A percentile compares a stretch with the other conserved stretches of the same genome.
These are phyloP conservation scores for Miopithecus talapoin DNA, from an alignment of 2,797 vertebrate species.

Conservation along the genomic window DNA sequence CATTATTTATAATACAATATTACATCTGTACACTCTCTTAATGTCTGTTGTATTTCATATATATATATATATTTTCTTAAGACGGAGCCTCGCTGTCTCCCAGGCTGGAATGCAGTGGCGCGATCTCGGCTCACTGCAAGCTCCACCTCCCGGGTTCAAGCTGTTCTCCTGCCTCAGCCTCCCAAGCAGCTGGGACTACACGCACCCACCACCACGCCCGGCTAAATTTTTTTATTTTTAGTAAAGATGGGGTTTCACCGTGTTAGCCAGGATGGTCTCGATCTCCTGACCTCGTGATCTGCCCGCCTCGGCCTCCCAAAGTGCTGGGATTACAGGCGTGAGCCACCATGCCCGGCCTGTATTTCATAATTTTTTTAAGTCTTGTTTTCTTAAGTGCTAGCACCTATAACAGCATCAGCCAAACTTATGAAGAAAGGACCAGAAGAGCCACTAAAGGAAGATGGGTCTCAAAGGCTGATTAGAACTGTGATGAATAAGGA, in stretches of 20 bases:
- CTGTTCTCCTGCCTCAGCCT: neutral
- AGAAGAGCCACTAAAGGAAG: neutral
- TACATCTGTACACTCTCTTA: neutral
- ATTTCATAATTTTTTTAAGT: neutral
- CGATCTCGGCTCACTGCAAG: neutral
- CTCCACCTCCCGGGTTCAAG: neutral
- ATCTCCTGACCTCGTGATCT: neutral
- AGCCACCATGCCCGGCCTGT: neutral
- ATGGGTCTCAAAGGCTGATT: neutral
- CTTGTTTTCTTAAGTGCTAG: slow-evolving; percentile 10
- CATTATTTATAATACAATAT: neutral
- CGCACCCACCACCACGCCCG: accelerated
- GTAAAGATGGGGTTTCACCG: neutral
- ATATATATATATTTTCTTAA: neutral
- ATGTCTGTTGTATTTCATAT: neutral
- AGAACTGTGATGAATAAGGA: neutral
- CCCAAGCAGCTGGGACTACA: neutral
- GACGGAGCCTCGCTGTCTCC: neutral
- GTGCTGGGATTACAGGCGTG: neutral
- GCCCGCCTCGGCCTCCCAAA: neutral
- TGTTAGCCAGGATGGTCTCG: neutral
- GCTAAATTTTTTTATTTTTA: neutral
- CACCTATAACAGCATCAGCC: neutral
- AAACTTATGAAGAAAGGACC: neutral
- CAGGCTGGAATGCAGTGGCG: neutral